Percentiles rank a stretch among this genome's conserved stretches.
phyloP scores from a whole-genome alignment of 2,113 vertebrate species.

The Noctilio leporinus region DNA sequence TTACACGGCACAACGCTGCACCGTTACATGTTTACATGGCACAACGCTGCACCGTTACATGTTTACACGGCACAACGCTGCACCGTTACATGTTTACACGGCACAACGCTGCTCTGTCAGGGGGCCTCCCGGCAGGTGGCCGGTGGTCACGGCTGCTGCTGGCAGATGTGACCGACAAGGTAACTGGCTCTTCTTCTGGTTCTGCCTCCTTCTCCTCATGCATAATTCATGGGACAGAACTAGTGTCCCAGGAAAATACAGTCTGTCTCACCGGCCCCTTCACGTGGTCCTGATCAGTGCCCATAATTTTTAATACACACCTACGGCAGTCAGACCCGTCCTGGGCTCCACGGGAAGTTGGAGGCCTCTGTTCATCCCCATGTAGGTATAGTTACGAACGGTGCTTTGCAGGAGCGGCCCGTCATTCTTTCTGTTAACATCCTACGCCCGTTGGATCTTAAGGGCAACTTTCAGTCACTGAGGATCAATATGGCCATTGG shows the following conservation, averaged over 20 bases:
- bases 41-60: too few relatives aligned
- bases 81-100: conserved; percentile 28
- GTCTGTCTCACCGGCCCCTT: conserved; percentile 84
- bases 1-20: conserved; percentile 29
- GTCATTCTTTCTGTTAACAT: not conserved
- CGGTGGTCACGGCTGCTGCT: conserved; percentile 86
- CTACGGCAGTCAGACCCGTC: conserved; percentile 33
- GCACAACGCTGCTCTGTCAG: conserved; percentile 58
- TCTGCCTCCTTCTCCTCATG: conserved; percentile 82
- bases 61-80: conserved; percentile 51
- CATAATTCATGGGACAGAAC: conserved; percentile 93
- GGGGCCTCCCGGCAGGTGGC: conserved; percentile 82
- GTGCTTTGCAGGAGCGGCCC: not conserved
- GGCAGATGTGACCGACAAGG: conserved; percentile 90
- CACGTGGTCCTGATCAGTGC: conserved; percentile 76
- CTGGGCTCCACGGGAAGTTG: not conserved
- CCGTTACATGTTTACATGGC: too few relatives aligned
- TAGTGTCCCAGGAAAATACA: conserved; percentile 89
- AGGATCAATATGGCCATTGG: too few relatives aligned
- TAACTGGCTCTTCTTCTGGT: conserved; percentile 82
- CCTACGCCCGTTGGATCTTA: not conserved
- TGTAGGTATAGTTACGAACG: not conserved
- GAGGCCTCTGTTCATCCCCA: not conserved
- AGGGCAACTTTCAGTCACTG: not conserved
- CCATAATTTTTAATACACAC: conserved; percentile 69